Percentiles rank a stretch among this genome's conserved stretches.
phyloP scores from a whole-genome alignment of 2,888 invertebrate species.

The Phaedon cochleariae region DNA sequence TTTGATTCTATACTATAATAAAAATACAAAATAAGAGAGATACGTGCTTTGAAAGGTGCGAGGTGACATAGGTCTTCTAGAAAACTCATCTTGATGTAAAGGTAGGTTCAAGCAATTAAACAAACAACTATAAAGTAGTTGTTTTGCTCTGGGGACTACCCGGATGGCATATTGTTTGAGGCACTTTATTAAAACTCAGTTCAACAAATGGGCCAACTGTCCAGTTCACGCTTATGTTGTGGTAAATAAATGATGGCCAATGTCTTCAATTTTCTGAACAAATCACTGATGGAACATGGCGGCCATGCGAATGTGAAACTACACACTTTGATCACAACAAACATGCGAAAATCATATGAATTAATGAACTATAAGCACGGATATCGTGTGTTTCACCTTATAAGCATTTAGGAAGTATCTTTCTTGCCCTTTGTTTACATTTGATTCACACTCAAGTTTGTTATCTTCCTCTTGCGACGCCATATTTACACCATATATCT shows the following conservation, averaged over 20 bases:
- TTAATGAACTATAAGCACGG: constrained; percentile 57
- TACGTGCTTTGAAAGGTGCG: constrained; percentile 58
- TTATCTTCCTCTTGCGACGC: constrained; percentile 61
- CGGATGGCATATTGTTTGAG: constrained; percentile 49
- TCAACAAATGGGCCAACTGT: constrained; percentile 48
- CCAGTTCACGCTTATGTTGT: constrained; percentile 45
- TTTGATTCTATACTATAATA: constrained; percentile 18
- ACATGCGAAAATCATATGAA: constrained; percentile 58
- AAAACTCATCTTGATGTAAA: constrained; percentile 54
- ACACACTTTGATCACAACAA: constrained; percentile 57
- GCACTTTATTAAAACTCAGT: constrained; percentile 50
- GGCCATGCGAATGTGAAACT: constrained; percentile 59
- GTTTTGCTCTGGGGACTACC: constrained; percentile 43
- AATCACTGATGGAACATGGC: constrained; percentile 59
- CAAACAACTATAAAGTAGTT: constrained; percentile 52
- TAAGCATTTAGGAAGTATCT: constrained; percentile 58
- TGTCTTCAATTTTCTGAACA: constrained; percentile 53
- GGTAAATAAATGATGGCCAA: constrained; percentile 40
- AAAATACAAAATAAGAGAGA: constrained; percentile 52
- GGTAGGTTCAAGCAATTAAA: constrained; percentile 55
- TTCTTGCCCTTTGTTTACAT: constrained; percentile 58
- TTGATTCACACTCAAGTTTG: constrained; percentile 58
- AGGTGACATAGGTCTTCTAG: constrained; percentile 51
- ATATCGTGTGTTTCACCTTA: constrained; percentile 60
- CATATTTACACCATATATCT: constrained; percentile 59